phyloP scores from a whole-genome alignment of 2,888 invertebrate species.

The Nomada fabriciana region DNA sequence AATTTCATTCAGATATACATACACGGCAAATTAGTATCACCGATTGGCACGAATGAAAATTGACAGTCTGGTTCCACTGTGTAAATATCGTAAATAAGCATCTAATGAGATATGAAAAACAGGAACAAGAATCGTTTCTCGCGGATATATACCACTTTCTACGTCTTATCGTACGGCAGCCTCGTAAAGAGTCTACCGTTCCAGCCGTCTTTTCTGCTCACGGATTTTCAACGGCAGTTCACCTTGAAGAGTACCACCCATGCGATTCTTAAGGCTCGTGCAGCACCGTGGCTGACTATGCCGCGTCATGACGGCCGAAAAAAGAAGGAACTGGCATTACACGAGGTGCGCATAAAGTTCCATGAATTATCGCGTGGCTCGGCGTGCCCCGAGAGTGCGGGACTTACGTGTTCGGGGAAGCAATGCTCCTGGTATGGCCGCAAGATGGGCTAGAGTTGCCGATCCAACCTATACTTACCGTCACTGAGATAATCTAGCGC shows the following conservation, averaged over 20 bases:
- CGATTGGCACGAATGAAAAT: constrained; percentile 1
- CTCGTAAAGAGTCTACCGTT: neutral
- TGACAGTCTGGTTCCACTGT: neutral
- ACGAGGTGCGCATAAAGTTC: constrained; percentile 75
- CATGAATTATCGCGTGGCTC: constrained; percentile 77
- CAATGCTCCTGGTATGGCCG: constrained; percentile 73
- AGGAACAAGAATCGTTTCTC: neutral
- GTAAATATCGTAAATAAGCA: constrained; percentile 5
- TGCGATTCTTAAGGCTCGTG: constrained; percentile 50
- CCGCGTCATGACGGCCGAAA: constrained; percentile 50
- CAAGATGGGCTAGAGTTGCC: constrained; percentile 71
- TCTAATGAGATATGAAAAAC: neutral
- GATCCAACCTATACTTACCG: constrained; percentile 80
- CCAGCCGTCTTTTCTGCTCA: constrained; percentile 5
- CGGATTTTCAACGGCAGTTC: constrained; percentile 65
- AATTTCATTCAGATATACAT: constrained; percentile 1
- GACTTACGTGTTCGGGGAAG: constrained; percentile 76
- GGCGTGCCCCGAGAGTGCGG: constrained; percentile 57
- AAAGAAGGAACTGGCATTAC: constrained; percentile 68
- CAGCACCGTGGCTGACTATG: constrained; percentile 32
- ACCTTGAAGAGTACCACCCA: constrained; percentile 57
- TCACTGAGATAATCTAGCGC: constrained; percentile 78
- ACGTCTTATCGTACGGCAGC: neutral
- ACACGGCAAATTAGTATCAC: constrained; percentile 14
- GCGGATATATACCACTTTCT: constrained; percentile 10